Conservation (phyloP, 2,888 invertebrate species). For the Heliothis peltigera region DNA sequence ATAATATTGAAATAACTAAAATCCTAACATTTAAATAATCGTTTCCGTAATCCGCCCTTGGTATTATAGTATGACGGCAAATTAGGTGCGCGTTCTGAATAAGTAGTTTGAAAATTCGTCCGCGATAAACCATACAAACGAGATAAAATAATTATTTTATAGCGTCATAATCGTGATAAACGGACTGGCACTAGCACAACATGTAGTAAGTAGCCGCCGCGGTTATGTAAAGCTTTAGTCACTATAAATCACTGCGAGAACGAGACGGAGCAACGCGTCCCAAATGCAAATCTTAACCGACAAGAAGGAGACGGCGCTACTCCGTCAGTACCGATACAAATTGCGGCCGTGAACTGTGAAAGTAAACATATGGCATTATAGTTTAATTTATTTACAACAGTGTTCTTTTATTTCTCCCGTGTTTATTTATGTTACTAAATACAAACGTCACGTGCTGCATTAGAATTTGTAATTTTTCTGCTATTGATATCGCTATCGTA, state of each 20-base stretch:
- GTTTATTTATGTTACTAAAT: conserved; percentile 52
- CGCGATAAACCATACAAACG: conserved; percentile 70
- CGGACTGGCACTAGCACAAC: conserved; percentile 74
- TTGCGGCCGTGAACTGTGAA: conserved; percentile 82
- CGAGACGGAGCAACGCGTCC: conserved; percentile 65
- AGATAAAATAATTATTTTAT: conserved; percentile 84
- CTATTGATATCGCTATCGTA: conserved; percentile 37
- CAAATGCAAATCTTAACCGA: conserved; percentile 38
- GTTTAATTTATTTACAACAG: conserved; percentile 71
- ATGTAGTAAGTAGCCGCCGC: conserved; percentile 79
- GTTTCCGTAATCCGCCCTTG: neutral
- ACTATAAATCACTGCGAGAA: conserved; percentile 81
- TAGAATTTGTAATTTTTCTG: conserved; percentile 40
- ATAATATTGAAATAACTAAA: conserved; percentile 6
- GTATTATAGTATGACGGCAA: conserved; percentile 4
- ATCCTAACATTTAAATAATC: conserved; percentile 1
- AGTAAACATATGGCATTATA: conserved; percentile 80
- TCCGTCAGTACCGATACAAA: conserved; percentile 60
- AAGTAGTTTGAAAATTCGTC: conserved; percentile 57
- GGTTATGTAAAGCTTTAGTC: conserved; percentile 73
- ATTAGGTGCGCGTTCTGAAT: conserved; percentile 20
- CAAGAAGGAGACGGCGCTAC: conserved; percentile 63
- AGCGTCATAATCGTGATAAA: conserved; percentile 82
- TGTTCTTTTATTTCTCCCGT: conserved; percentile 64
- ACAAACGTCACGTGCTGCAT: conserved; percentile 46